Conservation (phyloP, 2,113 vertebrate genomes). For the Lontra canadensis region DNA sequence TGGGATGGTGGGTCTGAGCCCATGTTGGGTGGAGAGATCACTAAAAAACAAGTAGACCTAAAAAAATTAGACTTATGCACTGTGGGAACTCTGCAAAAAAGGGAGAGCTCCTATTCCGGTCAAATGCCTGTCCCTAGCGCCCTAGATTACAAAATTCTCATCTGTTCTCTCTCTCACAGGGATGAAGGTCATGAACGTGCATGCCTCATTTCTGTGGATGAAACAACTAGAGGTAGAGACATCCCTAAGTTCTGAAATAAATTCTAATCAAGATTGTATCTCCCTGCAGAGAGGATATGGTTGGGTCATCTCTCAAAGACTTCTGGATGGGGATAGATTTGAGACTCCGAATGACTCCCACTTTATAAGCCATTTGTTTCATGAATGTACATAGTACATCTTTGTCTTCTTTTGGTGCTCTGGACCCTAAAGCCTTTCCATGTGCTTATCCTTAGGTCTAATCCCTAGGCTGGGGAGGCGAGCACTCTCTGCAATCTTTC, state of each 20-base stretch:
- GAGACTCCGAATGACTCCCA: neutral
- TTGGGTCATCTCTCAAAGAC: conserved; percentile 12
- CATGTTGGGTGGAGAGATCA: neutral
- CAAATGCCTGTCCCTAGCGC: neutral
- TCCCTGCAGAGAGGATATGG: neutral
- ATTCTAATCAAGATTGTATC: neutral
- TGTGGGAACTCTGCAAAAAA: conserved; percentile 14
- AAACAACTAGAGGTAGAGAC: neutral
- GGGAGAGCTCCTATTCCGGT: neutral
- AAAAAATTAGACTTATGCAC: conserved; percentile 40
- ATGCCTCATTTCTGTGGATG: neutral
- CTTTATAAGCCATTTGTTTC: neutral
- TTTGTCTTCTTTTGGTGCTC: neutral
- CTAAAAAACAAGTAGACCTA: neutral
- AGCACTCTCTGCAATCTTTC: neutral
- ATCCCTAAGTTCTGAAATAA: neutral
- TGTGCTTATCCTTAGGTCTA: neutral
- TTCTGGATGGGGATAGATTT: neutral
- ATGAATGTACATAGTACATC: neutral
- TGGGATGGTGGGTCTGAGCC: neutral
- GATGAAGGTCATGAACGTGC: neutral
- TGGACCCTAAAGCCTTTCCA: neutral
- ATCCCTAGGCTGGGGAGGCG: neutral
- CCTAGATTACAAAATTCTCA: neutral
- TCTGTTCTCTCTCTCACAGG: neutral